Base-by-base conservation (phyloP, 37 sponge, comb jelly and placozoan genomes). In the Petrosia ficiformis region DNA sequence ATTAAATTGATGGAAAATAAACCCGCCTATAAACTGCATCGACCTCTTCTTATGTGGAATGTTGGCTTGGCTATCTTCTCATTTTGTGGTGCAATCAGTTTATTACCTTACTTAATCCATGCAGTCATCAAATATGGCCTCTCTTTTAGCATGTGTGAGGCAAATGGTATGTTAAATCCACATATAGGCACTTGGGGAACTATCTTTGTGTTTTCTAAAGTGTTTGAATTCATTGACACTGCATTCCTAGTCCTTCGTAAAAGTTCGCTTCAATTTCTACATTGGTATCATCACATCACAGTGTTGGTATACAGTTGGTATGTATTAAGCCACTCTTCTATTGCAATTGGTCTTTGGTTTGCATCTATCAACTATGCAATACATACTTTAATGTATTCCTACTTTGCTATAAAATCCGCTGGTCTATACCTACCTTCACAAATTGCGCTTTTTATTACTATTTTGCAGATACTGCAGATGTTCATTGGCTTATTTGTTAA, bases 1-100 rank as follows among this genome's bases (percentile, higher is more conserved):
- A 63, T 37, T 40, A 63, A 70, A 71, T 73, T 54, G 65, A 92
- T 92, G 92, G 65, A 31, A 24, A 54, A 66, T 48, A 35, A 61
- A 22, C 24, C 16, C 0, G 73, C 86, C 0, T 75, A 39, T 65
- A 30, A 48, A 1, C 74, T 82, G 6, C 44, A 73, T 6, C 24
- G 24, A 5, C 61, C 66, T 29, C 78, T 89, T 24, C 25, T 58
- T 14, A 35, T 79, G 59, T 89, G 90, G 90, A 89, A 89, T 34
- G 41, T 54, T 1, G 68, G 63, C 8, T 44, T 89, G 61, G 85
- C 85, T 1, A 48, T 75, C n/a, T 84, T 89, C 42, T n/a, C n/a
- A n/a, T n/a, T n/a, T n/a, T n/a, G n/a, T n/a, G n/a, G n/a, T n/a
- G n/a, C n/a, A n/a, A n/a, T n/a, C n/a, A n/a, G n/a, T n/a, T n/a